Evolutionary conservation across 2,888 invertebrate genomes (phyloP).

Genomic region (Epinotia demarniana): DNA sequence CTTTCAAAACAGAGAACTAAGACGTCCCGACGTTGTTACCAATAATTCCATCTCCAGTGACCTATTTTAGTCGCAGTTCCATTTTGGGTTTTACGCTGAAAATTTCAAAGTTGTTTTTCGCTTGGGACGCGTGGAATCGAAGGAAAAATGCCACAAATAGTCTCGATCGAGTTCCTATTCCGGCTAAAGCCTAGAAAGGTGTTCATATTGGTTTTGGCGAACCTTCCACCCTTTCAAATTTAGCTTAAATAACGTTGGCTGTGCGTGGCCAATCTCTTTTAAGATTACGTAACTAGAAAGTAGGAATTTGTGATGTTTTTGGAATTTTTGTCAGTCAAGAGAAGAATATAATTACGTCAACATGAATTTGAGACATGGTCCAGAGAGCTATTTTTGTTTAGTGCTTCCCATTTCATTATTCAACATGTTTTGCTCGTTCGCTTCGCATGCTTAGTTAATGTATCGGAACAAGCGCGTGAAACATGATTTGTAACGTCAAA

Average conservation of each 20-base stretch:
- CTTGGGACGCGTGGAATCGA: background rate
- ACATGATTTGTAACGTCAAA: too few relatives aligned
- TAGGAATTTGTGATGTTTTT: background rate
- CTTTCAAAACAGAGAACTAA: slow-evolving; percentile 45
- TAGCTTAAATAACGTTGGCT: slow-evolving; percentile 10
- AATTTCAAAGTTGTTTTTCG: slow-evolving; percentile 24
- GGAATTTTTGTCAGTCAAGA: background rate
- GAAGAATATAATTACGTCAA: background rate
- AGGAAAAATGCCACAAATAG: slow-evolving; percentile 42
- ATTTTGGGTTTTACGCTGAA: background rate
- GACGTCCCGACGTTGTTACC: slow-evolving; percentile 42
- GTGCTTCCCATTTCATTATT: too few relatives aligned
- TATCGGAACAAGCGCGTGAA: too few relatives aligned
- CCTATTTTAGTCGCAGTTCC: slow-evolving; percentile 7
- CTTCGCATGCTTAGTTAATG: too few relatives aligned
- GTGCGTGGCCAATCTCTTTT: slow-evolving; percentile 4
- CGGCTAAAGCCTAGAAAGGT: slow-evolving; percentile 38
- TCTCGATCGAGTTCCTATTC: slow-evolving; percentile 37
- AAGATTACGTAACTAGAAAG: background rate
- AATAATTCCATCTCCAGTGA: slow-evolving; percentile 39
- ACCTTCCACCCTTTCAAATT: slow-evolving; percentile 11
- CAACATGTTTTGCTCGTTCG: too few relatives aligned
- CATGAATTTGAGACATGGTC: too few relatives aligned
- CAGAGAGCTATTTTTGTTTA: too few relatives aligned
- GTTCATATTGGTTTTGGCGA: slow-evolving; percentile 8